phyloP scores from a whole-genome alignment of 2,888 invertebrate species.

The Rutpela maculata region DNA sequence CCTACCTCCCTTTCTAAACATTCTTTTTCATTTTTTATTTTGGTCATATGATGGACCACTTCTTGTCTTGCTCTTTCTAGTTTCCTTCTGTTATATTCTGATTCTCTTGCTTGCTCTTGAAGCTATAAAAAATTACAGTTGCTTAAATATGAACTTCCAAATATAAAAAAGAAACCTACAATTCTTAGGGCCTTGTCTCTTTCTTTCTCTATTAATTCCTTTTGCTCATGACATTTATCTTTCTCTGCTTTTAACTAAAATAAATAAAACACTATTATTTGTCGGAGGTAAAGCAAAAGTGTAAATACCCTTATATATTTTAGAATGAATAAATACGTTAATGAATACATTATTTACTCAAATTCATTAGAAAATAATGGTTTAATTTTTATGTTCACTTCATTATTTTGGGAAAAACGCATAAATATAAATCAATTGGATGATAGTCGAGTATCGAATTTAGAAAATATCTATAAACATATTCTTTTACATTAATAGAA shows the following conservation, averaged over 20 bases:
- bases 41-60: slow-evolving; percentile 78
- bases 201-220: slow-evolving; percentile 73
- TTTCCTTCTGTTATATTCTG: slow-evolving; percentile 76
- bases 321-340: background rate
- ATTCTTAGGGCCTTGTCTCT: slow-evolving; percentile 74
- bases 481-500: too few relatives aligned
- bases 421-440: too few relatives aligned
- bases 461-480: too few relatives aligned
- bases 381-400: too few relatives aligned
- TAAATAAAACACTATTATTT: slow-evolving; percentile 5
- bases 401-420: too few relatives aligned
- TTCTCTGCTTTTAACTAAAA: slow-evolving; percentile 74
- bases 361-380: too few relatives aligned
- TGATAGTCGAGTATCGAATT: too few relatives aligned
- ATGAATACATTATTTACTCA: too few relatives aligned
- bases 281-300: too few relatives aligned
- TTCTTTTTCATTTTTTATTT: slow-evolving; percentile 77
- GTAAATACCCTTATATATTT: background rate
- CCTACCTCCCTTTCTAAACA: slow-evolving; percentile 77
- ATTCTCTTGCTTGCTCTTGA: slow-evolving; percentile 77
- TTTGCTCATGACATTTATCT: slow-evolving; percentile 74
- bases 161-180: slow-evolving; percentile 65
- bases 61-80: slow-evolving; percentile 78
- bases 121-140: slow-evolving; percentile 67
- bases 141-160: slow-evolving; percentile 13